phyloP scores from a whole-genome alignment of 1,140 invertebrate species.

The Musca domestica region DNA sequence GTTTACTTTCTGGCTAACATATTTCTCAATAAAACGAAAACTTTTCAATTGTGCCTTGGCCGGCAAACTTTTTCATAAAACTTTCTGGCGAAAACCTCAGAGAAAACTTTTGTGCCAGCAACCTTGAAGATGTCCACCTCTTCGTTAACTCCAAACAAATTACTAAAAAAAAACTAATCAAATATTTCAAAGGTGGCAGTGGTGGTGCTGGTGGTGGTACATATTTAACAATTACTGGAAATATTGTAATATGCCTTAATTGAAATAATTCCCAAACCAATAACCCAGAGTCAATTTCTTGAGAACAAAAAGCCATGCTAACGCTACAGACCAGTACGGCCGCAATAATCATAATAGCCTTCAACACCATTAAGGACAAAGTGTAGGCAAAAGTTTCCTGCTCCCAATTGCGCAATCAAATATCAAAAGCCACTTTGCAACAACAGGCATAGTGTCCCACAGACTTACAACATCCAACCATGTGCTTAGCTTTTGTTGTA shows the following conservation, averaged over 20 bases:
- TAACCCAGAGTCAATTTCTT: slow-evolving; percentile 42
- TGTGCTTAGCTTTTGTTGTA: not conserved
- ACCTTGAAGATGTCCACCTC: not conserved
- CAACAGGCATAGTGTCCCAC: not conserved
- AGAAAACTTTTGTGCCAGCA: not conserved
- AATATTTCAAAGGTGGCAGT: not conserved
- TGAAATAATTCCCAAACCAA: slow-evolving; percentile 52
- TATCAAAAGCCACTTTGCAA: slow-evolving; percentile 34
- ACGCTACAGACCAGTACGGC: not conserved
- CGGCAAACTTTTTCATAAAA: too few species aligned
- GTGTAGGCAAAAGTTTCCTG: slow-evolving; percentile 14
- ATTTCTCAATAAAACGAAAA: too few species aligned
- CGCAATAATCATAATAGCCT: slow-evolving; percentile 23
- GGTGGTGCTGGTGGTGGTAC: too few species aligned
- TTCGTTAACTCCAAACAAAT: not conserved
- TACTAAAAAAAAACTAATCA: slow-evolving; percentile 8
- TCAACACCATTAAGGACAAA: slow-evolving; percentile 7
- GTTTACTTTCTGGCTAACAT: too few species aligned
- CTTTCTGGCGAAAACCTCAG: not conserved
- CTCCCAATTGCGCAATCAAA: slow-evolving; percentile 51
- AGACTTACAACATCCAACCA: not conserved
- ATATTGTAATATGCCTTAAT: slow-evolving; percentile 50
- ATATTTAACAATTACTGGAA: slow-evolving; percentile 18
- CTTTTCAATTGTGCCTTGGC: too few species aligned
- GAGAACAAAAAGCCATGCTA: too few species aligned